Evolutionary conservation across 2,797 vertebrate species (phyloP).

Genomic region (Botia kubotai): DNA sequence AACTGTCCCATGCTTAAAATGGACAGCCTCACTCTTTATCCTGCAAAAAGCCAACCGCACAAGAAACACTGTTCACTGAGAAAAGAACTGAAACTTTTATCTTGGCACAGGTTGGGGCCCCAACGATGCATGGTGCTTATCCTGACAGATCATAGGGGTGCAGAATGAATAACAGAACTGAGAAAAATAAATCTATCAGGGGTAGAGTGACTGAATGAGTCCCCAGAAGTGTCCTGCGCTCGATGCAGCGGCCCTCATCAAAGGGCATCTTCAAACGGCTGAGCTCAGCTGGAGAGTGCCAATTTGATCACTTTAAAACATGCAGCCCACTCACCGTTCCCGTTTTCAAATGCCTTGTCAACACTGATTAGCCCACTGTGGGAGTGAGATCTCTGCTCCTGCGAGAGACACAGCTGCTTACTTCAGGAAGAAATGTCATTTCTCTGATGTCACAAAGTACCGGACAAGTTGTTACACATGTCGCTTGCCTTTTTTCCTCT

Average conservation of each 20-base stretch:
- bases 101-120: constrained; percentile 39
- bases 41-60: constrained; percentile 50
- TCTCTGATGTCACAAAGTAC: constrained; percentile 9
- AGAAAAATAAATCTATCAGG: constrained; percentile 43
- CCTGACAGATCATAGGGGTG: constrained; percentile 19
- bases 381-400: constrained; percentile 42
- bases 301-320: constrained; percentile 64
- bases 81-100: constrained; percentile 51
- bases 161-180: constrained; percentile 1
- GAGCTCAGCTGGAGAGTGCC: constrained; percentile 45
- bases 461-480: constrained; percentile 21
- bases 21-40: constrained; percentile 61
- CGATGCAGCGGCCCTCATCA: constrained; percentile 56
- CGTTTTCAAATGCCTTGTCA: constrained; percentile 57
- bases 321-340: constrained; percentile 51
- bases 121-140: constrained; percentile 26
- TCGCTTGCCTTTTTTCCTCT: background rate
- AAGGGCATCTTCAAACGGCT: constrained; percentile 57
- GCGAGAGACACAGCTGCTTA: constrained; percentile 35
- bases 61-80: background rate
- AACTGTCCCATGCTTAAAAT: constrained; percentile 67
- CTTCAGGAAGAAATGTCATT: constrained; percentile 37
- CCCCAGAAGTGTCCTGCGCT: constrained; percentile 47
- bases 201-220: constrained; percentile 34
- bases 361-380: constrained; percentile 59